Base-by-base conservation (phyloP, 1,140 invertebrate genomes). In the Bombus waltoni region DNA sequence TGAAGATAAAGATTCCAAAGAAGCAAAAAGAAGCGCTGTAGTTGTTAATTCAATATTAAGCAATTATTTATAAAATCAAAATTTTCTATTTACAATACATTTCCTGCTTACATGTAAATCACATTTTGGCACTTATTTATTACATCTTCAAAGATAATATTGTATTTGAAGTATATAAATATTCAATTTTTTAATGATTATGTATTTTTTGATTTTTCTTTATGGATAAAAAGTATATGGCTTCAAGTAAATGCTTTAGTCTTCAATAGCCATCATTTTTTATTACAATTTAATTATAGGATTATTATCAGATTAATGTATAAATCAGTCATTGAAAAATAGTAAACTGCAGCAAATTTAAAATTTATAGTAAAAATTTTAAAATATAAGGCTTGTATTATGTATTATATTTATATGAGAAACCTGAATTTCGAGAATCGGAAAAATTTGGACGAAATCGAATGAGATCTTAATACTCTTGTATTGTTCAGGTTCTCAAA, bases 1-100 rank as follows among this genome's bases (percentile, higher is more conserved):
- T 89, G 90, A 95, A 93, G 85, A 94, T 88, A 90, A 95, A 93
- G 87, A 95, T 93, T 84, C 92, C 88, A 79, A 93, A 93, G 92
- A 96, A 95, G 90, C 91, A 25, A 97, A 96, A 90, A 95, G 96
- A 88, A 97, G 96, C 90, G 96, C 92, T 11, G 91, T 94, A 81
- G 92, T 93, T 83, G 93, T 94, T 71, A 93, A 95, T 92, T 92
- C 93, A 28, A 40, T 85, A 68, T 85, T 85, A 38, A 85, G 28
- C 32, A 80, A 80, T 71, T 79, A 80, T 38, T 25, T 57, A 47
- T 85, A 85, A 85, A 72, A 79, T 80, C 53, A 80, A 79, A 79
- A 47, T 47, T 44, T 71, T 40, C 35, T 32, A 25, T 62, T 71
- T 59, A 35, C 1, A 22, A 65, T 53, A 47, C 40, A 62, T 85